phyloP scores from a whole-genome alignment of 2,797 vertebrate genomes.

The Argentina silus region DNA sequence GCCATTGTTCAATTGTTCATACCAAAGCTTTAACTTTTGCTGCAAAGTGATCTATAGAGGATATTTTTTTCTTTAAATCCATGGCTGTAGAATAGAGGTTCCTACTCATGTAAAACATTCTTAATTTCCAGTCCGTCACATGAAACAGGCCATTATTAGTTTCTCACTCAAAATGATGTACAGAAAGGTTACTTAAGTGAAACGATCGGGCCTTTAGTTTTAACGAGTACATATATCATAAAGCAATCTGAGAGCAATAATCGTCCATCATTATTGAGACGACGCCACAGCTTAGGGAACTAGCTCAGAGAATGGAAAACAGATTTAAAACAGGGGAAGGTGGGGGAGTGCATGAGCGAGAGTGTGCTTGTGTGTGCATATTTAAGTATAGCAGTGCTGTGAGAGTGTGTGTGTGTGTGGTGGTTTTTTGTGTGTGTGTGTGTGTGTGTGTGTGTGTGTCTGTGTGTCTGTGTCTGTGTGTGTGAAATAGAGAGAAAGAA shows the following conservation, averaged over 20 bases:
- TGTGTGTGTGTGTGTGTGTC: constrained; percentile 24
- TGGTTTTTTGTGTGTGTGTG: neutral
- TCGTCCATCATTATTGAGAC: constrained; percentile 78
- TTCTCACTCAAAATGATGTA: constrained; percentile 72
- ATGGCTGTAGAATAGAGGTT: constrained; percentile 1
- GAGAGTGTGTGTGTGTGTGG: constrained; percentile 30
- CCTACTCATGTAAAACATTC: constrained; percentile 28
- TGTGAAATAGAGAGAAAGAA: constrained; percentile 14
- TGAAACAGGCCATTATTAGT: constrained; percentile 68
- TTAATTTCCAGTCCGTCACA: constrained; percentile 59
- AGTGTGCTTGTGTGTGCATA: constrained; percentile 33
- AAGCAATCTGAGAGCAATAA: constrained; percentile 73
- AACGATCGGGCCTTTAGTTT: constrained; percentile 70
- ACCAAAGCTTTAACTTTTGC: constrained; percentile 26
- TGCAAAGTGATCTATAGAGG: constrained; percentile 50
- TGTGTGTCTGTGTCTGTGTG: neutral
- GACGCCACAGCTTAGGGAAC: constrained; percentile 61
- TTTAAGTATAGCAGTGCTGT: constrained; percentile 24
- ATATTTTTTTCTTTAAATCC: constrained; percentile 9
- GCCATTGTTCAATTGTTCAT: constrained; percentile 32
- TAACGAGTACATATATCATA: constrained; percentile 78
- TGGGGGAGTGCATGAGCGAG: constrained; percentile 6
- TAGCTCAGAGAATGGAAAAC: constrained; percentile 65
- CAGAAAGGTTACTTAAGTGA: constrained; percentile 68
- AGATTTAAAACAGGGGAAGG: constrained; percentile 59